Base-by-base conservation (phyloP, 2,113 vertebrate species). In the Embiotoca jacksoni region DNA sequence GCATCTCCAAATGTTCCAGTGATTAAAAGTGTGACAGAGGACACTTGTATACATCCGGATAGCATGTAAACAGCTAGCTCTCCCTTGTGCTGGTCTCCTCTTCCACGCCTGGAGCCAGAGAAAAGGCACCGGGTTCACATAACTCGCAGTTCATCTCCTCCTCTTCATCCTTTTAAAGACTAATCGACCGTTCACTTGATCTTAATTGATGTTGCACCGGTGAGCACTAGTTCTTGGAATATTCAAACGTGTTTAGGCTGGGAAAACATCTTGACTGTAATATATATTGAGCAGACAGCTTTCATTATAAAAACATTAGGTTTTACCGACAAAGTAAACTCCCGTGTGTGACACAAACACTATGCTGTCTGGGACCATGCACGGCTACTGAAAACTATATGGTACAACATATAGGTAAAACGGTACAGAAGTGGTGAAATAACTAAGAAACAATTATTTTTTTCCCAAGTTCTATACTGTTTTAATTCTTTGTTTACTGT, bases 21-120 rank as follows among this genome's bases (percentile, higher is more conserved):
- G 82, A 90, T 91, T 89, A 86, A 88, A 86, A 86, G 81, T 81
- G 82, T 84, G 85, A 87, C 85, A 76, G 78, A 32, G 71, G 82
- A 89, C 75, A 72, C 84, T 81, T 76, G 85, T 85, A 81, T 73
- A 88, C 87, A 75, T 83, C 87, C 61, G 56, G 63, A 69, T 55
- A 68, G 64, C 80, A 78, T 78, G 85, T 81, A 90, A 89, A 85
- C 83, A 75, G 54, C 47, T 35, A 70, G 41, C 52, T 58, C 62
- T 73, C 58, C 63, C 73, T 39, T 14, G 65, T 33, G 69, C 41
- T 55, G 64, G 67, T 58, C 54, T 46, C 61, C 14, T 15, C 75
- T 3, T 4, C 65, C 36, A 36, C 62, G 57, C 61, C 70, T 53
- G 31, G 9, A 86, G 80, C 68, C 7, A 7, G 53, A 53, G 47